Evolutionary conservation across 2,113 vertebrate species (phyloP), one percentile per base, ranked within the genome.

Genomic region (Aleadryas rufinucha): DNA sequence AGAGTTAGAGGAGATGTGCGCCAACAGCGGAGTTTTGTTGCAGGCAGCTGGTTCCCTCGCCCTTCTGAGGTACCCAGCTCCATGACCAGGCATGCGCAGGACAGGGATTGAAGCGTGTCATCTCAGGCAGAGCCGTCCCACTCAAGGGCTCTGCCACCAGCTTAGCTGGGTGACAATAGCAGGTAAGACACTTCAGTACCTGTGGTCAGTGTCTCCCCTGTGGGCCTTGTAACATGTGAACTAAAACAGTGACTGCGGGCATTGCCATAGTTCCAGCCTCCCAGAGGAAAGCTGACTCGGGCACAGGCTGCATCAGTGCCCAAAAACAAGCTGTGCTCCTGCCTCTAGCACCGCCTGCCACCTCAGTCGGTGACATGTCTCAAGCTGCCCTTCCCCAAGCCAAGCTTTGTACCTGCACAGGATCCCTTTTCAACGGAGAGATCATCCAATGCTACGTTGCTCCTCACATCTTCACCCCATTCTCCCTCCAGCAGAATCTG

Each of bases 401-500:
- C 41, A 41, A 41, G 41, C 41, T 13, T 41, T 41, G 41, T 41
- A 41, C 41, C 41, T 41, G 41, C 41, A 41, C 41, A 41, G 41
- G 41, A 41, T 41, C 41, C 41, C 41, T 41, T 41, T 41, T 41
- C 41, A 41, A 41, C 41, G 41, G 41, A 41, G 11, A 41, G 41
- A 41, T 41, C 41, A 41, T 41, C 41, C 41, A 41, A 13, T 41
- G 41, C 41, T 41, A 41, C 41, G 41, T 41, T 41, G 41, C 41
- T 41, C 41, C 41, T 10, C 41, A 13, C 41, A 41, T 41, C 41
- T 41, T 41, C 41, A 41, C 9, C 28, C 97, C 95, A 97, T 49
- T 96, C 77, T 13, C 98, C 98, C 56, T 98, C 98, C 95, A 99
- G 97, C 66, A 98, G 75, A 44, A 99, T 97, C 98, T 99, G 79